Conservation (phyloP, 2,113 vertebrate genomes). For the Pollimyrus isidori region DNA sequence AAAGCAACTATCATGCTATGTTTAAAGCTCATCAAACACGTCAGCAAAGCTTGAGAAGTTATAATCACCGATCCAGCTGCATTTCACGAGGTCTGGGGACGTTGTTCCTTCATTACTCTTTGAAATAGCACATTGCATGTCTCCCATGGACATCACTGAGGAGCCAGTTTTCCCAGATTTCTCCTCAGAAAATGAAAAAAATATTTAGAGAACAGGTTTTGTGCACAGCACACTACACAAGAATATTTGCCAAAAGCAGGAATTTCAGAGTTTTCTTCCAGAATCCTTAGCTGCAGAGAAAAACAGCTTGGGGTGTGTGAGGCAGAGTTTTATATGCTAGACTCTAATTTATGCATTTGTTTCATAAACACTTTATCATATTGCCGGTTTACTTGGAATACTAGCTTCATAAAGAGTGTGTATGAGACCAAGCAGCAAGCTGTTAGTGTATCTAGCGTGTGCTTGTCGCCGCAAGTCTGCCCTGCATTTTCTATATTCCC, state of each 20-base stretch:
- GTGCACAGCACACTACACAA: background rate
- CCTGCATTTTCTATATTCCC: conserved; percentile 26
- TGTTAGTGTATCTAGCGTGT: background rate
- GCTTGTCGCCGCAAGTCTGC: background rate
- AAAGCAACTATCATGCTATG: too few species aligned
- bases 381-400: background rate
- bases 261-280: background rate
- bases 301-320: background rate
- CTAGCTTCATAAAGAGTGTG: background rate
- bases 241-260: background rate
- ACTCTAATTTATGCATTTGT: background rate
- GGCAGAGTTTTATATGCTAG: background rate
- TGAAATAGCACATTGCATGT: conserved; percentile 7
- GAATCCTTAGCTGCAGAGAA: background rate
- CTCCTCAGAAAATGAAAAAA: background rate
- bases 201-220: background rate
- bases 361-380: background rate
- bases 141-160: background rate
- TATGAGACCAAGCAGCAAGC: background rate
- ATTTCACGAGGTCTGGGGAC: background rate
- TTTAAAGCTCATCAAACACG: too few species aligned
- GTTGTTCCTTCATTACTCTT: background rate
- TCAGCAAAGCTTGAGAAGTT: too few species aligned
- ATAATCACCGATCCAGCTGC: background rate
- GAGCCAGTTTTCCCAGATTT: background rate